Percentiles rank a stretch among this genome's conserved stretches.
These are phyloP conservation scores for Thripadectes ignobilis DNA, from an alignment of 2,797 vertebrate genomes.

Conservation along the genomic window DNA sequence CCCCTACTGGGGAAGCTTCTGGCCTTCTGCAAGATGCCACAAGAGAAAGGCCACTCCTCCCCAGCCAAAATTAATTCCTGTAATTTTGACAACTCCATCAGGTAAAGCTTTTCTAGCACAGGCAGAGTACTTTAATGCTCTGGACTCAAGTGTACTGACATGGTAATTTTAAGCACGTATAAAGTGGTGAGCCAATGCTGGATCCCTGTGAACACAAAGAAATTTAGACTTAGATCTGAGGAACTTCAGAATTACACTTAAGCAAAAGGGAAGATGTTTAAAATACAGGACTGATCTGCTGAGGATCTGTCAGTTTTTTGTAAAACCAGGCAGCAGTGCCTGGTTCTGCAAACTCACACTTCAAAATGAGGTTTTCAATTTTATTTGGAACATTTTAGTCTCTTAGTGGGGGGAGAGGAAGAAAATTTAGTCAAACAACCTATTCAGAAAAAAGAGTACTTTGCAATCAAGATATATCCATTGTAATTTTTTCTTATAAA, in stretches of 20 bases:
- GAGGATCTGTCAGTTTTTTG: background rate
- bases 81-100: background rate
- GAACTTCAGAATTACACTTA: background rate
- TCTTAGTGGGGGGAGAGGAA: background rate
- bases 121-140: background rate
- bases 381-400: background rate
- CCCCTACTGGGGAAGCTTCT: background rate
- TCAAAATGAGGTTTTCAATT: background rate
- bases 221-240: background rate
- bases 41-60: background rate
- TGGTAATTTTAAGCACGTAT: background rate
- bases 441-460: background rate
- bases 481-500: background rate
- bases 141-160: background rate
- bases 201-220: background rate
- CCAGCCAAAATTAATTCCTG: background rate
- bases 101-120: background rate
- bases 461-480: background rate
- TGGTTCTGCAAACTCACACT: background rate
- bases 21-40: background rate
- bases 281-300: background rate
- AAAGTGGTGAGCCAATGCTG: background rate
- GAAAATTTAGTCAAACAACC: background rate
- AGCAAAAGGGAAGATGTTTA: slow-evolving; percentile 3
- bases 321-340: background rate